Conservation (phyloP, 2,797 vertebrate genomes). For the Sebastes taczanowskii region DNA sequence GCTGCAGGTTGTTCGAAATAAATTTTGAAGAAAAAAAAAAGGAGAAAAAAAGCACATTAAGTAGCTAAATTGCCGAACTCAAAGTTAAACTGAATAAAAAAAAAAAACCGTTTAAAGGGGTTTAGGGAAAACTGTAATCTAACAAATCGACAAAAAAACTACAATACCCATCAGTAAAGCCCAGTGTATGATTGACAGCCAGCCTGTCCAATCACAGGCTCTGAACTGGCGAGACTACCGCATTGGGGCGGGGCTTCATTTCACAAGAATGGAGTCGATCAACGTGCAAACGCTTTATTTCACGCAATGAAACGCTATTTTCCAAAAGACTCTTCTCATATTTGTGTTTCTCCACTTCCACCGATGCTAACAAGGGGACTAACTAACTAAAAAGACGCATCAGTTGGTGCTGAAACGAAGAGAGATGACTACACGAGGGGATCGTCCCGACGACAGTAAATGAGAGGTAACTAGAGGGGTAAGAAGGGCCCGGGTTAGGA, state of each 20-base stretch:
- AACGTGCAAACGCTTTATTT: slow-evolving; percentile 75
- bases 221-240: slow-evolving; percentile 39
- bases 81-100: too few species aligned
- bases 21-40: too few species aligned
- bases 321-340: background rate
- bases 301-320: slow-evolving; percentile 56
- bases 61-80: too few species aligned
- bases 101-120: too few species aligned
- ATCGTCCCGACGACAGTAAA: slow-evolving; percentile 73
- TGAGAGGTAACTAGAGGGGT: slow-evolving; percentile 72
- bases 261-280: slow-evolving; percentile 76
- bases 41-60: too few species aligned
- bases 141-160: slow-evolving; percentile 28
- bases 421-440: slow-evolving; percentile 53
- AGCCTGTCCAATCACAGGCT: slow-evolving; percentile 64
- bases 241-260: slow-evolving; percentile 71
- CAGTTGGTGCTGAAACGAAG: background rate
- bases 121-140: too few species aligned
- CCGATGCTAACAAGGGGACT: background rate
- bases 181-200: slow-evolving; percentile 54
- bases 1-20: too few species aligned
- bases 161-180: slow-evolving; percentile 48
- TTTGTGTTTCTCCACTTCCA: background rate
- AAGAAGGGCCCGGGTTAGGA: slow-evolving; percentile 79
- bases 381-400: background rate